A percentile compares a stretch with the other conserved stretches of the same genome.
These are phyloP conservation scores for Tragelaphus strepsiceros DNA, from an alignment of 2,113 vertebrate genomes.

Conservation along the genomic window DNA sequence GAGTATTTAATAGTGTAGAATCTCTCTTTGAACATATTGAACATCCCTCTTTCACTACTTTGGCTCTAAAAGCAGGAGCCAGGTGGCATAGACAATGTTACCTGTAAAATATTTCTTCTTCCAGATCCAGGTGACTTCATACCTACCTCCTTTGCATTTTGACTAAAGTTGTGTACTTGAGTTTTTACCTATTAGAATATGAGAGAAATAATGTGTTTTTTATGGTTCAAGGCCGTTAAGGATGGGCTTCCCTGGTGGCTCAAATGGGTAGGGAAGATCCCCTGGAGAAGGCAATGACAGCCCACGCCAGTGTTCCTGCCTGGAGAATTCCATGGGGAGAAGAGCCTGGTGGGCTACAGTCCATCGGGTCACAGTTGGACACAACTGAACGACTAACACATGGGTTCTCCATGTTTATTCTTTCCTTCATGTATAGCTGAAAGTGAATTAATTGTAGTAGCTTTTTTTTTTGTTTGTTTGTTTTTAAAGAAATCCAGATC, in stretches of 20 bases:
- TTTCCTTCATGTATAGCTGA: neutral
- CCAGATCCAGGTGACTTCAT: neutral
- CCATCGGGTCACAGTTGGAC: neutral
- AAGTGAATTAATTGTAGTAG: neutral
- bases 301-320: neutral
- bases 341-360: neutral
- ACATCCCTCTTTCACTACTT: neutral
- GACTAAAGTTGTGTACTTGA: neutral
- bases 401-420: neutral
- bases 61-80: neutral
- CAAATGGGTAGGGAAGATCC: neutral
- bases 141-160: neutral
- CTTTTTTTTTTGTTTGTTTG: neutral
- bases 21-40: neutral
- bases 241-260: neutral
- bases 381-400: neutral
- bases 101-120: neutral
- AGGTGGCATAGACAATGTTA: neutral
- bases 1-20: neutral
- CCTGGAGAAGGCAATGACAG: neutral
- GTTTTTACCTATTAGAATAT: neutral
- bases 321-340: neutral
- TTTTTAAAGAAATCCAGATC: neutral
- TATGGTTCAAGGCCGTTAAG: neutral
- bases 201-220: constrained; percentile 2